These are phyloP conservation scores for Neolamprologus falcicula DNA, from an alignment of 2,113 vertebrate species.

Conservation along the genomic window DNA sequence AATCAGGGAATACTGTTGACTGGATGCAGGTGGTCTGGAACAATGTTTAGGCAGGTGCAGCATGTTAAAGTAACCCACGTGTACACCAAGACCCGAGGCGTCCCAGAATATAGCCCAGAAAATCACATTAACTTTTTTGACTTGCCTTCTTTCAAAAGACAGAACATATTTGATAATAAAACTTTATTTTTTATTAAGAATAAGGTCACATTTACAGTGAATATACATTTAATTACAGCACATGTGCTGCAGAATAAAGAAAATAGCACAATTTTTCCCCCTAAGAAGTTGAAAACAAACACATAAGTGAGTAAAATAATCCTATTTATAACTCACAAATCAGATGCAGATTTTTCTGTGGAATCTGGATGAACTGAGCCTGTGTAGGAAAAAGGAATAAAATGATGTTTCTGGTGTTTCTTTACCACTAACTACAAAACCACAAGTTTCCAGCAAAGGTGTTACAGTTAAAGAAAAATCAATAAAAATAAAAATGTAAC, in stretches of 20 bases:
- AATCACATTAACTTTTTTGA: neutral
- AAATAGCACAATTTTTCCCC: neutral
- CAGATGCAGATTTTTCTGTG: neutral
- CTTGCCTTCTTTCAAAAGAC: neutral
- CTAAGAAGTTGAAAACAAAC: neutral
- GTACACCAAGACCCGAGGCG: neutral
- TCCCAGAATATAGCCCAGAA: neutral
- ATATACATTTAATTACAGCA: constrained; percentile 19
- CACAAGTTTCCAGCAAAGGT: neutral
- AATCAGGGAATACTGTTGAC: neutral
- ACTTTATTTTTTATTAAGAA: neutral
- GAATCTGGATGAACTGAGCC: neutral
- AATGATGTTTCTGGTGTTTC: neutral
- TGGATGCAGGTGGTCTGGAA: neutral
- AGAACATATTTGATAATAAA: neutral
- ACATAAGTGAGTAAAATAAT: neutral
- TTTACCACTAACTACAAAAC: neutral
- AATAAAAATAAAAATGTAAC: neutral
- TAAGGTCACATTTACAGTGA: constrained; percentile 13
- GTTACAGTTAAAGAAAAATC: neutral
- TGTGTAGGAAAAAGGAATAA: neutral
- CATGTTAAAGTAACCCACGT: neutral
- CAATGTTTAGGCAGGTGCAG: neutral
- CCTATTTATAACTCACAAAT: neutral
- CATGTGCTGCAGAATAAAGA: neutral